Evolutionary conservation across 2,113 vertebrate genomes (phyloP).

Genomic region (Saimiri boliviensis): DNA sequence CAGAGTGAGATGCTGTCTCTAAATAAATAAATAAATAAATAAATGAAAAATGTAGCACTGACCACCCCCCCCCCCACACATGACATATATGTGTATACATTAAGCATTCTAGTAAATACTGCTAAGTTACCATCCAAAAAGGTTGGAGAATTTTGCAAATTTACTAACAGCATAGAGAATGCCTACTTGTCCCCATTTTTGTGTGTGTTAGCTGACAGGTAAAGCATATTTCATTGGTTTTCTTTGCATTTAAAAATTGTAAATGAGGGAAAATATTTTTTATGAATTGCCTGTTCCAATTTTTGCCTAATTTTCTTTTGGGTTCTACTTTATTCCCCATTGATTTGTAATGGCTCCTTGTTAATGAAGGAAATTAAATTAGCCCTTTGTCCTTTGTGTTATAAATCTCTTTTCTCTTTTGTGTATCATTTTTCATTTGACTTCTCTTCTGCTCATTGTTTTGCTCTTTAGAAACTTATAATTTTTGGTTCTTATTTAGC

Average conservation of each 20-base stretch:
- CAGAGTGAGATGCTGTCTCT: too few species aligned
- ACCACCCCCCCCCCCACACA: too few species aligned
- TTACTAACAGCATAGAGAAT: neutral
- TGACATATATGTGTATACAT: neutral
- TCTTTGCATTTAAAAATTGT: neutral
- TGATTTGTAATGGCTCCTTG: neutral
- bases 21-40: too few species aligned
- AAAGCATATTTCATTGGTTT: neutral
- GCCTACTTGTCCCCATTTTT: neutral
- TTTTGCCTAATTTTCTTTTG: constrained; percentile 24
- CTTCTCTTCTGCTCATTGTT: neutral
- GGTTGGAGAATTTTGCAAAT: neutral
- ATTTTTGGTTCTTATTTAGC: neutral
- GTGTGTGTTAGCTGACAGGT: neutral
- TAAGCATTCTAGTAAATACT: neutral
- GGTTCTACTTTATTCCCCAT: neutral
- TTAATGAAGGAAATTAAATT: neutral
- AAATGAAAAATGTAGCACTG: neutral
- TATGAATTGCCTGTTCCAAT: neutral
- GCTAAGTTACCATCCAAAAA: neutral
- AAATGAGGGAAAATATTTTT: neutral
- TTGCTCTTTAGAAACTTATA: neutral
- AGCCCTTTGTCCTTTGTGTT: neutral
- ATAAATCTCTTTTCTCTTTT: neutral
- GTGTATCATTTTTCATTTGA: neutral